A percentile compares a stretch with the other conserved stretches of the same genome.
These are phyloP conservation scores for Agrotis exclamationis DNA, from an alignment of 2,888 invertebrate species.

Conservation along the genomic window DNA sequence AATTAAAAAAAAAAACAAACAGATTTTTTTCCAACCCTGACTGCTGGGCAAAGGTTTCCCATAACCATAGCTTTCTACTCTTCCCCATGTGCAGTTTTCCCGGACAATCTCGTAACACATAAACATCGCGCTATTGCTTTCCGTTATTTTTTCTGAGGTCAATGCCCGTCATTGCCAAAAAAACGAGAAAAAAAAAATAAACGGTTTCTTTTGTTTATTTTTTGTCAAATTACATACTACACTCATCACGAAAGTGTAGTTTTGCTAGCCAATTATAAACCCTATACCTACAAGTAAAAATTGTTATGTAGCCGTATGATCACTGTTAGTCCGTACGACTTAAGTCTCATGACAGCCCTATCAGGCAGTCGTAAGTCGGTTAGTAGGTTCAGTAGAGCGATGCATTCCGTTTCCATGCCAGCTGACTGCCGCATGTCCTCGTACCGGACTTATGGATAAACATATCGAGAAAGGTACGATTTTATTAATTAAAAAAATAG, in stretches of 20 bases:
- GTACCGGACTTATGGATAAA: conserved; percentile 56
- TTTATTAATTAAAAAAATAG: conserved; percentile 2
- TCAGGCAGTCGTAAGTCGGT: conserved; percentile 58
- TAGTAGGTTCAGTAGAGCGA: conserved; percentile 64
- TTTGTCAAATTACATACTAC: not conserved
- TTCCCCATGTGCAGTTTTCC: too few species aligned
- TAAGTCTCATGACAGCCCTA: conserved; percentile 54
- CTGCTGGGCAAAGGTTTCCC: too few species aligned
- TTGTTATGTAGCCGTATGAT: not conserved
- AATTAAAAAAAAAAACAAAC: too few species aligned
- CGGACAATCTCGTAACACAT: too few species aligned
- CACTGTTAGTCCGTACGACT: too few species aligned
- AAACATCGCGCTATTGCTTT: not conserved
- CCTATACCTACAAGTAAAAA: not conserved
- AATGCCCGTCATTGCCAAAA: too few species aligned
- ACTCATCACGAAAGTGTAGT: not conserved
- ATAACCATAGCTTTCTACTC: too few species aligned
- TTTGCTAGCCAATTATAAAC: not conserved
- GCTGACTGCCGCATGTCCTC: conserved; percentile 56
- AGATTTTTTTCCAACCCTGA: too few species aligned
- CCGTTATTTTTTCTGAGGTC: too few species aligned
- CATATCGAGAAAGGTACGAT: conserved; percentile 51
- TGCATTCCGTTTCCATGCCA: conserved; percentile 66
- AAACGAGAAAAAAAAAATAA: not conserved
- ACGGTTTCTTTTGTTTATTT: not conserved